Conservation (phyloP, 2,113 vertebrate species). For the Nyctibius bracteatus region DNA sequence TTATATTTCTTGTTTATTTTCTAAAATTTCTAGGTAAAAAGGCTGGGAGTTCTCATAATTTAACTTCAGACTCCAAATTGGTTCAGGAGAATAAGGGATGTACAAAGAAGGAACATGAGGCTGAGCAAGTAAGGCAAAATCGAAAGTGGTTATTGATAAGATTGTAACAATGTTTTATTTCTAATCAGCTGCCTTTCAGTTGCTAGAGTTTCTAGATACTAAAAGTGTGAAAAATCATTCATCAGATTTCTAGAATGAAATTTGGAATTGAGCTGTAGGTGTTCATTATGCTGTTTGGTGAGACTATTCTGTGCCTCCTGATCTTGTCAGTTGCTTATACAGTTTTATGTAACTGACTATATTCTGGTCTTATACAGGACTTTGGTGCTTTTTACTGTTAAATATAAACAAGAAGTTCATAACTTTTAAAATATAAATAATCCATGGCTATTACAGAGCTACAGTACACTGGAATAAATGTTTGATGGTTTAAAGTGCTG, state of each 20-base stretch:
- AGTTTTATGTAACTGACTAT: not conserved
- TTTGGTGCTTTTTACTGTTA: not conserved
- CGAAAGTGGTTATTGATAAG: not conserved
- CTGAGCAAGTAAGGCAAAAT: slow-evolving; percentile 79
- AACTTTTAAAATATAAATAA: not conserved
- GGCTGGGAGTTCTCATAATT: slow-evolving; percentile 77
- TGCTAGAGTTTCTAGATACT: not conserved
- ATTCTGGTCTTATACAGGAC: not conserved
- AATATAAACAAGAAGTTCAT: not conserved
- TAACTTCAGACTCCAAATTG: slow-evolving; percentile 72
- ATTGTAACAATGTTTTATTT: not conserved
- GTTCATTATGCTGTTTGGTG: not conserved
- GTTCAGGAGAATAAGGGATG: slow-evolving; percentile 72
- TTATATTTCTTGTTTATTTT: not conserved
- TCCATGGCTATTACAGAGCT: not conserved
- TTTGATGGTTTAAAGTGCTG: not conserved
- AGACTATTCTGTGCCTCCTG: not conserved
- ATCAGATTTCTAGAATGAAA: not conserved
- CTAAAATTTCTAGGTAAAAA: slow-evolving; percentile 77
- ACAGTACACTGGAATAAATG: not conserved
- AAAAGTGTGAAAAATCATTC: not conserved
- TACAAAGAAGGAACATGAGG: slow-evolving; percentile 77
- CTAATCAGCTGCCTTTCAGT: not conserved
- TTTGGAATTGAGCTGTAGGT: not conserved
- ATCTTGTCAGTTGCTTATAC: not conserved